Base-by-base conservation (phyloP, 2,888 invertebrate species). In the Platycnemis pennipes region DNA sequence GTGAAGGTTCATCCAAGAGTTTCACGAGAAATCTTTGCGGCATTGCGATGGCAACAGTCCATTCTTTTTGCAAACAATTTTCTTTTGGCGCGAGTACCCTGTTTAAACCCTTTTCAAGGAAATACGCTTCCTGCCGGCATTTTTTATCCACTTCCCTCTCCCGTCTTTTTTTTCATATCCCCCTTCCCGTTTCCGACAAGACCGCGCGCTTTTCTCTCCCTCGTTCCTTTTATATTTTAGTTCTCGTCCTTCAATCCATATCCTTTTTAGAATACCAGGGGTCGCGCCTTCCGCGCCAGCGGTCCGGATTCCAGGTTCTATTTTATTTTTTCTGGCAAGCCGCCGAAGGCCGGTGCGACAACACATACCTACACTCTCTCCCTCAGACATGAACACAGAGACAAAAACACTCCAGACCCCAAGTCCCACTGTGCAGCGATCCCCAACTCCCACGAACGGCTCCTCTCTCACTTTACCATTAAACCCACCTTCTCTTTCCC, bases 261-360 rank as follows among this genome's bases (percentile, higher is more conserved):
- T 4, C 7, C 46, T n/a, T 45, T 46, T 87, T 87, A n/a, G 87
- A 26, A 45, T 45, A 45, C 46, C 22, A 86, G 26, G 87, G 87
- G 87, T 16, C 31, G 37, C 4, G 87, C 13, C 26, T 87, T 87
- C 13, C 87, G 26, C n/a, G 87, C 87, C 46, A 87, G n/a, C 22
- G 87, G 87, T 11, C 87, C 46, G 2, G n/a, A 87, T 87, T 87
- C 87, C 87, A 87, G 46, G n/a, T 13, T 44, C 5, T 87, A 26
- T 13, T 45, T 45, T n/a, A 45, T 5, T 87, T 87, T 87, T 45
- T 16, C 46, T 87, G 87, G 87, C 87, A 87, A 87, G 26, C 87
- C 22, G 87, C 87, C 87, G 46, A 87, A 46, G n/a, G 8, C 87
- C 46, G 87, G 87, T 46, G 46, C 87, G 22, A 46, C 87, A 87